Evolutionary conservation across 1,140 invertebrate genomes (phyloP).

Genomic region (Choristoneura fumiferana): DNA sequence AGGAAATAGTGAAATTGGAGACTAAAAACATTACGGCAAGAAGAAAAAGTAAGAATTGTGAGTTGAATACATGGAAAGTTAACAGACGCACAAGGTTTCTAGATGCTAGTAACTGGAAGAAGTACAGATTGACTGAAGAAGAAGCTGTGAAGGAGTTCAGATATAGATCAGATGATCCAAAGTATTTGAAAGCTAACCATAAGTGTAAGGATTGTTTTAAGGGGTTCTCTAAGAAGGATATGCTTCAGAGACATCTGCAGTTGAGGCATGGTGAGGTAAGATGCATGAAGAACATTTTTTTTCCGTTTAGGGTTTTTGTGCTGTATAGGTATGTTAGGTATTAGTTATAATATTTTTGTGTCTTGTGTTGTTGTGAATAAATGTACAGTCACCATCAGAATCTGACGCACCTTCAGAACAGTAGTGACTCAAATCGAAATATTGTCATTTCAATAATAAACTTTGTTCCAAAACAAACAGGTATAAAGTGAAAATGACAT

Average conservation of each 20-base stretch:
- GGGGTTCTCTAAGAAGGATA: slow-evolving; percentile 61
- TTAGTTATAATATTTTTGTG: too few relatives aligned
- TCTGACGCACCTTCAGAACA: too few relatives aligned
- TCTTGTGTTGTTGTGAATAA: too few relatives aligned
- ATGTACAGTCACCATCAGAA: too few relatives aligned
- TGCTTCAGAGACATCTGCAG: slow-evolving; percentile 47
- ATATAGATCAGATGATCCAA: slow-evolving; percentile 40
- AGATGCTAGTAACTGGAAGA: slow-evolving; percentile 50
- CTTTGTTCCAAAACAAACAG: too few relatives aligned
- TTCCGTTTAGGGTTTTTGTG: too few relatives aligned
- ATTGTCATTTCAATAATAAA: too few relatives aligned
- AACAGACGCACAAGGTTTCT: slow-evolving; percentile 28
- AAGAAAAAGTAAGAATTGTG: slow-evolving; percentile 16
- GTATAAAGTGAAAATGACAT: too few relatives aligned
- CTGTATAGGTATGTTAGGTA: too few relatives aligned
- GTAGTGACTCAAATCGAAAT: too few relatives aligned
- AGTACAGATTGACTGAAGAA: slow-evolving; percentile 47
- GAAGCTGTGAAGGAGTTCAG: slow-evolving; percentile 55
- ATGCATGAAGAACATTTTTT: slow-evolving; percentile 6
- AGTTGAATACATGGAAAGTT: slow-evolving; percentile 10
- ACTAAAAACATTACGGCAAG: slow-evolving; percentile 24
- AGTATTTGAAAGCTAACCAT: slow-evolving; percentile 44
- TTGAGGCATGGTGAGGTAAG: slow-evolving; percentile 53
- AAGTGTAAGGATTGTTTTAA: slow-evolving; percentile 60
- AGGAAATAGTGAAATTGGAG: slow-evolving; percentile 27